Conservation (phyloP, 2,888 invertebrate genomes). For the Biston betularia region DNA sequence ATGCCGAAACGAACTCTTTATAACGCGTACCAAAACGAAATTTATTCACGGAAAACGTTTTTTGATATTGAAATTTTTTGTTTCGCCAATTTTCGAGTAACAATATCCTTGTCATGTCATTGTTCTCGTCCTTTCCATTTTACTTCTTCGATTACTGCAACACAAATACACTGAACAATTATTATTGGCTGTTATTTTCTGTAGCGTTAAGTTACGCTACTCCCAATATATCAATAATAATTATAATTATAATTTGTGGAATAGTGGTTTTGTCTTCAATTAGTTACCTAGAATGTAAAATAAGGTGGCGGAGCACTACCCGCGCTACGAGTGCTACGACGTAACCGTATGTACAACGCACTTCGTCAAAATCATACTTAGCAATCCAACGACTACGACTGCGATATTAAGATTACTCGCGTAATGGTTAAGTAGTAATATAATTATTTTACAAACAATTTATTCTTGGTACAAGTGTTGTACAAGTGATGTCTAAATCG, state of each 20-base stretch:
- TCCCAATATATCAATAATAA: background rate
- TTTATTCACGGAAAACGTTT: conserved; percentile 58
- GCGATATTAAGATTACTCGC: conserved; percentile 17
- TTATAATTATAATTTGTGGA: background rate
- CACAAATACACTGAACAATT: background rate
- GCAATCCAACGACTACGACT: background rate
- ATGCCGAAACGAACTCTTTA: conserved; percentile 61
- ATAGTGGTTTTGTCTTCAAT: background rate
- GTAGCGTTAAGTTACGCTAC: no score
- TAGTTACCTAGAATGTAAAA: background rate
- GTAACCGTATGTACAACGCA: conserved; percentile 4
- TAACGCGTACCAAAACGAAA: conserved; percentile 57
- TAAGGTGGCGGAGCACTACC: conserved; percentile 29
- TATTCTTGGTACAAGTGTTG: conserved; percentile 58
- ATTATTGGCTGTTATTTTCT: background rate
- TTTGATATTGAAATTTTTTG: conserved; percentile 48
- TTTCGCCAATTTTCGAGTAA: conserved; percentile 42
- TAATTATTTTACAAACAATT: conserved; percentile 60
- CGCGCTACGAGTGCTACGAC: conserved; percentile 16
- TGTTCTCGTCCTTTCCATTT: background rate
- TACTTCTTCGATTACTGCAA: background rate
- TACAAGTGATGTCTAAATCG: conserved; percentile 73
- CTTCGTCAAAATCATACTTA: conserved; percentile 13
- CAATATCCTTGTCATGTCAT: conserved; percentile 43
- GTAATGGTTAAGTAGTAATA: conserved; percentile 35